Percentiles rank a stretch among this genome's conserved stretches.
These are phyloP conservation scores for Melanostoma scalare DNA, from an alignment of 2,888 invertebrate species.

Conservation along the genomic window DNA sequence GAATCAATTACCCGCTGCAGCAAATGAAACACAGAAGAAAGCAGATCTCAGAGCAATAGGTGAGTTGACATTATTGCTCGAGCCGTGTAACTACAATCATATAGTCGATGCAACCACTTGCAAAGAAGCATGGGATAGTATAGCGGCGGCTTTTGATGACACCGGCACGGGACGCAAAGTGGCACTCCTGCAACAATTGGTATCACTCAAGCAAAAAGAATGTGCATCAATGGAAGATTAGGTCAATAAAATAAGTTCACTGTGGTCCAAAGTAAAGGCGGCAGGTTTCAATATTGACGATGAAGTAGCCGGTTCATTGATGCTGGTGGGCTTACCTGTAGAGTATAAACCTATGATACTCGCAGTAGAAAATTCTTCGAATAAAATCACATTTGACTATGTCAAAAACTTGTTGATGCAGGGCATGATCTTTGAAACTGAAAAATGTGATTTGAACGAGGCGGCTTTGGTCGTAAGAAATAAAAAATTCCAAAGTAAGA, in stretches of 20 bases:
- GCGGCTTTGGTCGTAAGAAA: slow-evolving; percentile 7
- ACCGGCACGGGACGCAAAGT: slow-evolving; percentile 34
- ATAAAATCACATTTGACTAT: slow-evolving; percentile 37
- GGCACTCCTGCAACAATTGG: slow-evolving; percentile 34
- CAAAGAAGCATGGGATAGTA: slow-evolving; percentile 18
- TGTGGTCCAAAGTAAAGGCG: slow-evolving; percentile 30
- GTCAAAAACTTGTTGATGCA: slow-evolving; percentile 54
- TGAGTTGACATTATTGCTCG: slow-evolving; percentile 38
- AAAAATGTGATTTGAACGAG: slow-evolving; percentile 3
- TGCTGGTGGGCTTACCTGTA: too few relatives aligned
- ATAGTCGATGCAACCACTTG: neutral
- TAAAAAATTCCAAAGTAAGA: slow-evolving; percentile 19
- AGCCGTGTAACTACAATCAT: slow-evolving; percentile 29
- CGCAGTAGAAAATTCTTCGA: too few relatives aligned
- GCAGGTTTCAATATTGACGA: slow-evolving; percentile 39
- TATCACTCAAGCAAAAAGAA: slow-evolving; percentile 20
- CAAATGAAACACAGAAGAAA: slow-evolving; percentile 74
- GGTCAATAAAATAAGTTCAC: slow-evolving; percentile 29
- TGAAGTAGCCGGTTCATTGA: too few relatives aligned
- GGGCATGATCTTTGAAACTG: slow-evolving; percentile 42
- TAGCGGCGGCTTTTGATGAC: slow-evolving; percentile 29
- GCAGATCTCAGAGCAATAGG: slow-evolving; percentile 34
- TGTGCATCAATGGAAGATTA: slow-evolving; percentile 36
- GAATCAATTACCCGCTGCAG: slow-evolving; percentile 43
- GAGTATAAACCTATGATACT: too few relatives aligned